Evolutionary conservation across 2,113 vertebrate species (phyloP), one percentile per base, ranked within the genome.

Genomic region (Aptenodytes patagonicus): DNA sequence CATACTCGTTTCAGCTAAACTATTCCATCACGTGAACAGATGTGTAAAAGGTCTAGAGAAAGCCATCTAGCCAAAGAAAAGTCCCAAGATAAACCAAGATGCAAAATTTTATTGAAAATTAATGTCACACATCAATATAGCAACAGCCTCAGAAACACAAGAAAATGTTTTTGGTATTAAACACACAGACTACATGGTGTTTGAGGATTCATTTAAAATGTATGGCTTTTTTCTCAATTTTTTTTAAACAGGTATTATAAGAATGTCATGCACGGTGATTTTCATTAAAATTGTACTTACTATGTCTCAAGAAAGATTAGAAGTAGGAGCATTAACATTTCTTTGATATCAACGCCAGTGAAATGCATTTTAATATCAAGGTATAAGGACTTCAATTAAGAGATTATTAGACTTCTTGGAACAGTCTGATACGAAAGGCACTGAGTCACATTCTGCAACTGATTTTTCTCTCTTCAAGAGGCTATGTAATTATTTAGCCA

Each of bases 21-120:
- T 47, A 76, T 47, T 81, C 31, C 29, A 49, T n/a, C 55, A 77
- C 18, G 1, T 40, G 17, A 85, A 6, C 20, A 92, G 42, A 54
- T 6, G 4, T 6, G 29, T 49, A 24, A 26, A 91, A 68, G 31
- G 38, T 64, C 38, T 77, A 78, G 34, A 55, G 78, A 97, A 86
- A 97, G 78, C 46, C 62, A 97, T 85, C 91, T 76, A 97, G 92
- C 87, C 95, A 97, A 97, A 96, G 36, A 96, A 91, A 96, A 93
- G 94, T 96, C 81, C 13, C 90, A 92, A 97, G 84, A 97, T 97
- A 98, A 98, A 97, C 93, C 95, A 98, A 98, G 97, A 98, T 98
- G 98, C 93, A 98, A 98, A 98, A 98, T 97, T 98, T 98, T 98
- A 98, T 98, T 98, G 98, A 97, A 98, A 98, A 98, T 97, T 95